Percentiles rank a stretch among this genome's conserved stretches.
Conservation (phyloP, 2,113 vertebrate species). For the Carollia perspicillata region DNA sequence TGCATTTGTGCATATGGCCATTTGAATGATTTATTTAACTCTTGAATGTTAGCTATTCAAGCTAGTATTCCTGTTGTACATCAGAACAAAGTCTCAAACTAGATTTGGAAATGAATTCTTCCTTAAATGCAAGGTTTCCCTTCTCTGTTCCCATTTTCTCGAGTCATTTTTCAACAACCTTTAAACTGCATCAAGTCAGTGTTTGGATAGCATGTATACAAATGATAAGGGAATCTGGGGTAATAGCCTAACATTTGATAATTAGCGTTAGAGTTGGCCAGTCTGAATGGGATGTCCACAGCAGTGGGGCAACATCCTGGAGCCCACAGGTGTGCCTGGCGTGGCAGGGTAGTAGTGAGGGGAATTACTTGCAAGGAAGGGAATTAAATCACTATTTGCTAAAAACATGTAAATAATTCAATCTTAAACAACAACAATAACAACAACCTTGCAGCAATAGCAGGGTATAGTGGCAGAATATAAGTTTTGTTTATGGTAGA, state of each 20-base stretch:
- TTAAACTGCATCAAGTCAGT: neutral
- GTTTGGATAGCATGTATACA: neutral
- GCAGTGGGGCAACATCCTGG: neutral
- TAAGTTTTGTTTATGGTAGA: neutral
- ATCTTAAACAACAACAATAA: constrained; percentile 27
- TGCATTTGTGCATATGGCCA: neutral
- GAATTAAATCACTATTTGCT: neutral
- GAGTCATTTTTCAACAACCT: neutral
- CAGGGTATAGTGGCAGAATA: neutral
- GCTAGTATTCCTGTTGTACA: neutral
- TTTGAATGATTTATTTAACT: neutral
- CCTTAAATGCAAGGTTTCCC: neutral
- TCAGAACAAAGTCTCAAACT: neutral
- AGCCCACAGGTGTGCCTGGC: fast-evolving
- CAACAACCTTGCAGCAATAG: neutral
- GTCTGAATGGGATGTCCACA: neutral
- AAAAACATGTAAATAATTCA: neutral
- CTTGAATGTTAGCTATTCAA: neutral
- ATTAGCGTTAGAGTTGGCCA: neutral
- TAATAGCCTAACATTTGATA: neutral
- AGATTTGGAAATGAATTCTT: neutral
- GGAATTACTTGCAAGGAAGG: neutral
- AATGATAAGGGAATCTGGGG: neutral
- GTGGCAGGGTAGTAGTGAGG: neutral
- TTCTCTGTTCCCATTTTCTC: neutral